Evolutionary conservation across 64 coral and sea anemone species (phyloP).

Genomic region (Montipora efflorescens): DNA sequence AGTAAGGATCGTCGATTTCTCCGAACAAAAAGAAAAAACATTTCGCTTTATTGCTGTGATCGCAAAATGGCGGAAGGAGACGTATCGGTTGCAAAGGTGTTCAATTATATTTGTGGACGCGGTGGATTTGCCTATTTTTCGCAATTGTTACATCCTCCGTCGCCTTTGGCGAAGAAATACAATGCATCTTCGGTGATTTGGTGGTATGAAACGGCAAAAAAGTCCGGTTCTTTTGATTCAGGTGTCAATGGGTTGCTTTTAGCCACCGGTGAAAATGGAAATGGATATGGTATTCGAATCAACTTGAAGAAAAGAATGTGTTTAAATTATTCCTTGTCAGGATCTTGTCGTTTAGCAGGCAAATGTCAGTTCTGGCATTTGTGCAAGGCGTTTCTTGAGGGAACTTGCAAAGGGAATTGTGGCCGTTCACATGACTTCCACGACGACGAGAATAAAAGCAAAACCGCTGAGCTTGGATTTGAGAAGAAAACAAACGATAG

Average conservation of each 20-base stretch:
- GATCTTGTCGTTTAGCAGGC: slow-evolving; percentile 23
- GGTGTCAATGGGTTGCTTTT: background rate
- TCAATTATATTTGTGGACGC: slow-evolving; percentile 48
- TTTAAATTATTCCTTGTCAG: slow-evolving; percentile 13
- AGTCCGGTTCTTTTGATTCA: background rate
- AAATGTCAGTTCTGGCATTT: slow-evolving; percentile 52
- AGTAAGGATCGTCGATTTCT: too few relatives aligned
- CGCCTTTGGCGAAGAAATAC: slow-evolving; percentile 28
- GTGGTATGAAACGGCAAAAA: slow-evolving; percentile 2
- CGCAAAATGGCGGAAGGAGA: background rate
- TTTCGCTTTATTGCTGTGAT: too few relatives aligned
- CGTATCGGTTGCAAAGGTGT: slow-evolving; percentile 42
- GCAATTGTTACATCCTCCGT: slow-evolving; percentile 24
- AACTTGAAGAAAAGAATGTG: slow-evolving; percentile 41
- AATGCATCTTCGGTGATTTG: slow-evolving; percentile 1
- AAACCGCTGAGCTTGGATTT: background rate
- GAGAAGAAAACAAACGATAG: background rate
- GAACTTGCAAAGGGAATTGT: slow-evolving; percentile 30
- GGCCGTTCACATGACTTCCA: slow-evolving; percentile 29
- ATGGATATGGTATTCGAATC: background rate
- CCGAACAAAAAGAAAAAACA: too few relatives aligned
- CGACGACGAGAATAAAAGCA: slow-evolving; percentile 30
- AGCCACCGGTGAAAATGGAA: background rate
- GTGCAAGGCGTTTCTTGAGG: slow-evolving; percentile 51
- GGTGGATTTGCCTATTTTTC: slow-evolving; percentile 49